Percentiles rank a stretch among this genome's conserved stretches.
Evolutionary conservation across 2,113 vertebrate species (phyloP).

Genomic region (Pterocles orientalis): DNA sequence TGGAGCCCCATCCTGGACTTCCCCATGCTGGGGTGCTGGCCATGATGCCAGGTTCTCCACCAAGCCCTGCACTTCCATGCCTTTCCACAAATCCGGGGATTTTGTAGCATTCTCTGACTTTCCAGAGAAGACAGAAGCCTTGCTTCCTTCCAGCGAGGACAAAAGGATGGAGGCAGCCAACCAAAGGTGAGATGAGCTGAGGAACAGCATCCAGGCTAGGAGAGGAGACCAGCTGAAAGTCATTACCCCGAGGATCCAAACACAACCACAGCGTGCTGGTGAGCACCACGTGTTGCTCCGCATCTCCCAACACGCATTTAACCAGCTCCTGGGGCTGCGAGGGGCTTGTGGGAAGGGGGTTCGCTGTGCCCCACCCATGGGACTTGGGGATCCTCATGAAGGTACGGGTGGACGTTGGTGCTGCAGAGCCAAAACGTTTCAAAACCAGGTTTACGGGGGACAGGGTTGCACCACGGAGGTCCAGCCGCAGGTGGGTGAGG

Average conservation of each 20-base stretch:
- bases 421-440: neutral
- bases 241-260: neutral
- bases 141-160: neutral
- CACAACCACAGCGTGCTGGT: neutral
- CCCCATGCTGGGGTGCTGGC: accelerated
- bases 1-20: too few species aligned
- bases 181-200: neutral
- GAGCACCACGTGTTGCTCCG: neutral
- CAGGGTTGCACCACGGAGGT: neutral
- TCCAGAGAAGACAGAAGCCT: neutral
- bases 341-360: neutral
- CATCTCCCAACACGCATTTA: neutral
- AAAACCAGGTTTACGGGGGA: neutral
- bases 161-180: neutral
- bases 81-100: neutral
- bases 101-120: neutral
- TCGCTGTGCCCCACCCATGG: neutral
- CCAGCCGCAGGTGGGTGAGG: neutral
- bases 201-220: neutral
- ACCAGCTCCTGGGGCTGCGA: neutral
- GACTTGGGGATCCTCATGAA: neutral
- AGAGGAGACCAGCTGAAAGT: neutral
- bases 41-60: neutral
- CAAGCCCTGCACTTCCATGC: neutral
- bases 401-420: accelerated